These are phyloP conservation scores for Habropoda laboriosa DNA, from an alignment of 1,140 invertebrate genomes.

Conservation along the genomic window DNA sequence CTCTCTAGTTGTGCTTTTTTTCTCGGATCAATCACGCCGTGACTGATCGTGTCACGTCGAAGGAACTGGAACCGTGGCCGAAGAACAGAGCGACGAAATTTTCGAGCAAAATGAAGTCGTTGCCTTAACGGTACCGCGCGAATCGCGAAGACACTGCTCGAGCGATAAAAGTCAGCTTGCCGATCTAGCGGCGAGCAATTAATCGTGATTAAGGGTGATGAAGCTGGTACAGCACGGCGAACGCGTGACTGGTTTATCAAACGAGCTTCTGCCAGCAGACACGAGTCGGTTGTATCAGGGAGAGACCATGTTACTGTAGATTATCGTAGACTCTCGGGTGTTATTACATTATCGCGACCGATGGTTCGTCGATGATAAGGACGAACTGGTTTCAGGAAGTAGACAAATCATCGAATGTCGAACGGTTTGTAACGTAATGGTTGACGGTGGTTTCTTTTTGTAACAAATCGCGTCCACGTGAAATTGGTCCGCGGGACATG, in stretches of 20 bases:
- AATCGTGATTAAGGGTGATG: constrained; percentile 2
- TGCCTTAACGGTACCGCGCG: not conserved
- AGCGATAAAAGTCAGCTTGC: not conserved
- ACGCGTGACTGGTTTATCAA: not conserved
- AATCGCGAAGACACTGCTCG: not conserved
- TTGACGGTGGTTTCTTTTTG: too few species aligned
- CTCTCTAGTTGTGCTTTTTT: not conserved
- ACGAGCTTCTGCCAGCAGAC: not conserved
- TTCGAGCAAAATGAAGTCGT: not conserved
- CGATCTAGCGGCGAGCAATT: not conserved
- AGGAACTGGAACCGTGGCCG: constrained; percentile 6
- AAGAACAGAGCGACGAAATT: not conserved
- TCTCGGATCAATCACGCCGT: not conserved
- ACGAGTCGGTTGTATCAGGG: not conserved
- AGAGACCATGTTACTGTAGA: not conserved
- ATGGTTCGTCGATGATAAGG: not conserved
- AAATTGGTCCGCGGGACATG: not conserved
- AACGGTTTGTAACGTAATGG: too few species aligned
- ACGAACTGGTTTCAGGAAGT: not conserved
- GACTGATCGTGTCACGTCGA: not conserved
- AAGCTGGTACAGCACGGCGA: not conserved
- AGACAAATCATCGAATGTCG: not conserved
- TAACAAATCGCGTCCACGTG: not conserved
- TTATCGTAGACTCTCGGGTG: not conserved
- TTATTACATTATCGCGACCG: not conserved